phyloP scores from a whole-genome alignment of 1,140 invertebrate species.

The Drosophila kurseongensis region DNA sequence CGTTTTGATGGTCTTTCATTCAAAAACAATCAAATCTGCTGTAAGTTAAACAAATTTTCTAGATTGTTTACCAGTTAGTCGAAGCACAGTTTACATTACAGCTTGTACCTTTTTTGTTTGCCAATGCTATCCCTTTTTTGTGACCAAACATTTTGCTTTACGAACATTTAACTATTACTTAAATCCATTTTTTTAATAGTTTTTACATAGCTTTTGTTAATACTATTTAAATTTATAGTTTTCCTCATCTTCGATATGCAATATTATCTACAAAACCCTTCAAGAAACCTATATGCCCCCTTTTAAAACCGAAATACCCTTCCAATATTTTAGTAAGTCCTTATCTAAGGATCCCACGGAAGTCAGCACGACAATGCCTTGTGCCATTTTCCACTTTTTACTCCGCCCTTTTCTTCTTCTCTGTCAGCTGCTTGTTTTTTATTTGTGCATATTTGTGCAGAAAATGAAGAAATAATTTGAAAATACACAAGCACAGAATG shows the following conservation, averaged over 20 bases:
- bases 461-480: constrained; percentile 81
- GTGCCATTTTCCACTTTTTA: constrained; percentile 63
- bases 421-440: constrained; percentile 26
- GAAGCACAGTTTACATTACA: too few species aligned
- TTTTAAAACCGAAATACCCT: background rate
- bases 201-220: too few species aligned
- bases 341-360: constrained; percentile 36
- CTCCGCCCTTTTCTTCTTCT: constrained; percentile 31
- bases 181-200: too few species aligned
- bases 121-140: too few species aligned
- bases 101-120: too few species aligned
- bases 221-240: too few species aligned
- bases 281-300: background rate
- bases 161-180: too few species aligned
- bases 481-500: constrained; percentile 43
- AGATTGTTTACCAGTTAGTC: too few species aligned
- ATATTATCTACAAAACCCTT: background rate
- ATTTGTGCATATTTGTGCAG: constrained; percentile 54
- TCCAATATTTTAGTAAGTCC: background rate
- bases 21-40: background rate
- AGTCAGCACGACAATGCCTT: constrained; percentile 51
- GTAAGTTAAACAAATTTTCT: background rate
- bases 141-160: too few species aligned
- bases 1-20: constrained; percentile 28
- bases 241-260: background rate